Evolutionary conservation across 2,888 invertebrate species (phyloP).

Genomic region (Cheilosia impressa): DNA sequence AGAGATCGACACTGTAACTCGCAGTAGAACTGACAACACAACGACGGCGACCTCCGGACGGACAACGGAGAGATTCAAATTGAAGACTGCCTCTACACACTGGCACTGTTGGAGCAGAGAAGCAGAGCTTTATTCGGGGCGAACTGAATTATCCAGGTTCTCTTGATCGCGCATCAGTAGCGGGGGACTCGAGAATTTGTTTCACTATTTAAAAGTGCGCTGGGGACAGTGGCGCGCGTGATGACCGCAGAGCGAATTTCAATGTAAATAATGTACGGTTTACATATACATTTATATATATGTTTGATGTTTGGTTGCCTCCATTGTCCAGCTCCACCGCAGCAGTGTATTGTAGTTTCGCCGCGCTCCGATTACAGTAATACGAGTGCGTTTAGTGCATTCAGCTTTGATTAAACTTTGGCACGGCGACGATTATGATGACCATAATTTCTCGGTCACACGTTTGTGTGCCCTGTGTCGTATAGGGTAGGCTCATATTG

Average conservation of each 20-base stretch:
- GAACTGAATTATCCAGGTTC: slow-evolving; percentile 27
- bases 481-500: not conserved
- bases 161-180: not conserved
- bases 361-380: slow-evolving; percentile 66
- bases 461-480: slow-evolving; percentile 15
- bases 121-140: slow-evolving; percentile 60
- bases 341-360: slow-evolving; percentile 32
- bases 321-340: slow-evolving; percentile 6
- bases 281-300: not conserved
- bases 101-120: slow-evolving; percentile 46
- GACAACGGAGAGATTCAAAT: slow-evolving; percentile 51
- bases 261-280: slow-evolving; percentile 42
- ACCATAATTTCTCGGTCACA: slow-evolving; percentile 60
- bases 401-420: slow-evolving; percentile 60
- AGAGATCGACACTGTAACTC: slow-evolving; percentile 16
- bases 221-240: slow-evolving; percentile 9
- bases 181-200: slow-evolving; percentile 25
- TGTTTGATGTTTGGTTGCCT: not conserved
- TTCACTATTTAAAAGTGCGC: slow-evolving; percentile 29
- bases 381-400: slow-evolving; percentile 43
- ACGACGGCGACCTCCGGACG: slow-evolving; percentile 30
- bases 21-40: not conserved
- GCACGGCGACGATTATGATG: slow-evolving; percentile 36
- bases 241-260: slow-evolving; percentile 62
- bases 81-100: slow-evolving; percentile 41